These are phyloP conservation scores for Staurois parvus DNA, from an alignment of 2,797 vertebrate genomes.

Conservation along the genomic window DNA sequence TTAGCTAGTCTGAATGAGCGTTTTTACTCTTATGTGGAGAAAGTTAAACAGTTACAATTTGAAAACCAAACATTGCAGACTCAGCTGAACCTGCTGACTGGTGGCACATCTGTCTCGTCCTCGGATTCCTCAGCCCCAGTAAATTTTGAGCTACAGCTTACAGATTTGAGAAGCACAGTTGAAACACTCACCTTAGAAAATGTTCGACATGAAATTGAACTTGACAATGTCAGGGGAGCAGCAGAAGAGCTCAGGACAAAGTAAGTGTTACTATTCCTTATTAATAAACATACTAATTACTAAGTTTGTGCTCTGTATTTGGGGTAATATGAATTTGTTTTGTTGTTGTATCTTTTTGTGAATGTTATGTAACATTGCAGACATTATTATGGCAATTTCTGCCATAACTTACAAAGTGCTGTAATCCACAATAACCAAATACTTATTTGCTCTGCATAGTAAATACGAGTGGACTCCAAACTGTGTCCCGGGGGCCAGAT, in stretches of 20 bases:
- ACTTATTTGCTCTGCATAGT: no score
- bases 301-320: not conserved
- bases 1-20: slow-evolving; percentile 71
- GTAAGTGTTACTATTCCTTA: slow-evolving; percentile 60
- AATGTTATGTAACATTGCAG: no score
- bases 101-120: slow-evolving; percentile 64
- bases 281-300: not conserved
- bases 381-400: no score
- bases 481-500: no score
- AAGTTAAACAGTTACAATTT: slow-evolving; percentile 68
- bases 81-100: slow-evolving; percentile 71
- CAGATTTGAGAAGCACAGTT: slow-evolving; percentile 69
- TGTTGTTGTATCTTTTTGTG: not conserved
- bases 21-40: slow-evolving; percentile 71
- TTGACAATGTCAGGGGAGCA: slow-evolving; percentile 72
- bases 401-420: no score
- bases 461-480: no score
- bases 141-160: slow-evolving; percentile 71
- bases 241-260: slow-evolving; percentile 74
- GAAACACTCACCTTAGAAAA: slow-evolving; percentile 72
- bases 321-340: not conserved
- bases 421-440: no score
- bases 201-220: slow-evolving; percentile 72
- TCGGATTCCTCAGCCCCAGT: slow-evolving; percentile 65
- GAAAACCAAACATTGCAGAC: slow-evolving; percentile 72